A percentile compares a stretch with the other conserved stretches of the same genome.
Evolutionary conservation across 2,113 vertebrate genomes (phyloP).

Genomic region (Megaleporinus macrocephalus): DNA sequence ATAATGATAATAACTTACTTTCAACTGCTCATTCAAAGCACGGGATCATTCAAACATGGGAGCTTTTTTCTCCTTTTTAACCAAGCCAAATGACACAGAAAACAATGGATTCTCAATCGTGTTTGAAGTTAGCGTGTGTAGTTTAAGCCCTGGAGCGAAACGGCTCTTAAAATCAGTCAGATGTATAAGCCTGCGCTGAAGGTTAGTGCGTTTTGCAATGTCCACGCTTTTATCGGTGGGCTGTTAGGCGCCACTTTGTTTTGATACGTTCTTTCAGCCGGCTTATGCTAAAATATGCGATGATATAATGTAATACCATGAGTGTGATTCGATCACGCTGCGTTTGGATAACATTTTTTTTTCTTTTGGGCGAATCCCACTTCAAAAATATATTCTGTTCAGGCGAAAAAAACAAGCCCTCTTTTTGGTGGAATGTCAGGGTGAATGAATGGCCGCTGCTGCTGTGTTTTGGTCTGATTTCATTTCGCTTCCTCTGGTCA

Average conservation of each 20-base stretch:
- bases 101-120: slow-evolving; percentile 77
- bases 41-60: slow-evolving; percentile 90
- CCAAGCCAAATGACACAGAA: slow-evolving; percentile 93
- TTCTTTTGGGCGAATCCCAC: slow-evolving; percentile 17
- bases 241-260: slow-evolving; percentile 43
- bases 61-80: slow-evolving; percentile 73
- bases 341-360: slow-evolving; percentile 37
- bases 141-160: slow-evolving; percentile 76
- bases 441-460: slow-evolving; percentile 5
- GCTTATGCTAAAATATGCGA: slow-evolving; percentile 70
- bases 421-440: slow-evolving; percentile 33
- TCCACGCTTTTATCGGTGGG: slow-evolving; percentile 52
- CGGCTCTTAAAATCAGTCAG: slow-evolving; percentile 69
- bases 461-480: slow-evolving; percentile 43
- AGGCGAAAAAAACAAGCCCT: slow-evolving; percentile 20
- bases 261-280: slow-evolving; percentile 57
- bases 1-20: slow-evolving; percentile 89
- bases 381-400: slow-evolving; percentile 29
- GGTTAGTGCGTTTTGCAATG: slow-evolving; percentile 69
- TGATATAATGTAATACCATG: slow-evolving; percentile 71
- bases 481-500: slow-evolving; percentile 28
- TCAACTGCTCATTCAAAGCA: slow-evolving; percentile 94
- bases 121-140: slow-evolving; percentile 74
- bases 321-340: slow-evolving; percentile 47
- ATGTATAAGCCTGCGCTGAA: slow-evolving; percentile 70